Base-by-base conservation (phyloP, 2,113 vertebrate genomes). In the Alexandromys fortis region DNA sequence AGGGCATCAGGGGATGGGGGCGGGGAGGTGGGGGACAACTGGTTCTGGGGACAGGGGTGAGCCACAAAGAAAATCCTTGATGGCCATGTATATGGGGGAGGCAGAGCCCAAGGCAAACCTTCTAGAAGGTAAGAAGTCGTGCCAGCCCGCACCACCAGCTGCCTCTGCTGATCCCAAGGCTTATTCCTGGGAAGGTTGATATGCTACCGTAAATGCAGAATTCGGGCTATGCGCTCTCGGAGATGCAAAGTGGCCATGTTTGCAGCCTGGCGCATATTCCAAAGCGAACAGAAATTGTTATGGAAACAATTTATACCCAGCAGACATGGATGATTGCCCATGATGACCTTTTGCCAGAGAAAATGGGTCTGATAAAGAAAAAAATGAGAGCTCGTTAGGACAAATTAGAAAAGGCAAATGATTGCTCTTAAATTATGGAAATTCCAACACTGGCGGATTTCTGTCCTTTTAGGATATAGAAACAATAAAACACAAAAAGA, bases 391-490 rank as follows among this genome's bases (percentile, higher is more conserved):
- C 96, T 97, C 97, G 97, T 98, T 97, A 98, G 95, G 94, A 97
- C 94, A 96, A 98, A 98, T 97, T 96, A 98, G 96, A 97, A 97
- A 98, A 98, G 97, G 94, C 96, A 97, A 97, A 97, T 96, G 95
- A 97, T 96, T 95, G 95, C 96, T 96, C 92, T 97, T 97, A 97
- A 98, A 97, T 98, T 97, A 97, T 96, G 96, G 95, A 97, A 97
- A 97, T 96, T 93, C 89, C 86, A 89, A 91, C 92, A 94, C 67
- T 92, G 95, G 94, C 86, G 61, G 77, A 82, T 94, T 61, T 86
- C 97, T 97, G 96, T 91, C 97, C 94, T 97, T 96, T 96, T 75
- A 96, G 89, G 79, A 91, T 92, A 94, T 89, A 94, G 96, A 97
- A 90, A 94, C 86, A 94, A 95, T 97, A 95, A 96, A 93, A 97